Evolutionary conservation across 1,140 invertebrate species (phyloP).

Genomic region (Lethrus apterus): DNA sequence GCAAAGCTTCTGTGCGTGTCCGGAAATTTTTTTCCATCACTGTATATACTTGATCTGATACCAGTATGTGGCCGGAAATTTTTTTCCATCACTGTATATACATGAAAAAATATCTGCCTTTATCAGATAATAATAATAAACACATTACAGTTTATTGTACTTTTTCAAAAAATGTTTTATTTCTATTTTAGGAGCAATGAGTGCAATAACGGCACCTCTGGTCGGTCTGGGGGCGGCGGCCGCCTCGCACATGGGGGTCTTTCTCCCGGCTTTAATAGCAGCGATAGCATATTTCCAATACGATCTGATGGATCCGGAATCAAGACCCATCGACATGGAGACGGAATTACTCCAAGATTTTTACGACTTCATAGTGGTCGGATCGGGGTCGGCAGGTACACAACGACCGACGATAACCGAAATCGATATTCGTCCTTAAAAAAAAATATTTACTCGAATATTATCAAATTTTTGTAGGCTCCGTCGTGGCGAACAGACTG

Average conservation of each 20-base stretch:
- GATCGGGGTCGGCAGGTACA: slow-evolving; percentile 85
- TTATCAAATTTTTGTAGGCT: slow-evolving; percentile 48
- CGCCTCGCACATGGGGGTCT: slow-evolving; percentile 58
- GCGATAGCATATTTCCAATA: slow-evolving; percentile 78
- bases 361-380: slow-evolving; percentile 89
- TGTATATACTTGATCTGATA: too few species aligned
- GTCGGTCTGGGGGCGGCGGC: slow-evolving; percentile 37
- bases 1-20: too few species aligned
- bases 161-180: too few species aligned
- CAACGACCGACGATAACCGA: background rate
- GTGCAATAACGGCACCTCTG: background rate
- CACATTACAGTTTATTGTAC: too few species aligned
- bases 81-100: too few species aligned
- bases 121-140: too few species aligned
- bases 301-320: slow-evolving; percentile 66
- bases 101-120: too few species aligned
- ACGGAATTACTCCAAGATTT: too few species aligned
- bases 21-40: too few species aligned
- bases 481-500: slow-evolving; percentile 82
- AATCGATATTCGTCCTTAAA: background rate
- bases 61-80: too few species aligned
- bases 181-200: background rate
- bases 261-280: slow-evolving; percentile 70
- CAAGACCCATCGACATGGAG: slow-evolving; percentile 57
- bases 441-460: background rate